These are phyloP conservation scores for Sisor rabdophorus DNA, from an alignment of 2,113 vertebrate genomes.

Conservation along the genomic window DNA sequence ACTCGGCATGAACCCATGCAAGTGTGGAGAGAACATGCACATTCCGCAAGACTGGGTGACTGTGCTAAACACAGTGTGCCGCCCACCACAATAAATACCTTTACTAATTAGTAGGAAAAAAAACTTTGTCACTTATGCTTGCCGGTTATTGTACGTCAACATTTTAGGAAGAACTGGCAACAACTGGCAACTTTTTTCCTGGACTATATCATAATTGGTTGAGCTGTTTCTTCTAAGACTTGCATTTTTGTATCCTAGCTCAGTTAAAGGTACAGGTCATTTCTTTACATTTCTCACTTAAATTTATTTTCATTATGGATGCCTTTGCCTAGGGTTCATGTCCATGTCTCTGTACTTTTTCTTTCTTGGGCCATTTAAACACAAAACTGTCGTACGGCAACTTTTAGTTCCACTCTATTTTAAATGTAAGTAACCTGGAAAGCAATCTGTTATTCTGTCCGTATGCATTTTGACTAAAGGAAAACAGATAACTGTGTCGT, in stretches of 20 bases:
- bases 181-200: not conserved
- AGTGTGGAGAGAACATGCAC: too few relatives aligned
- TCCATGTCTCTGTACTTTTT: constrained; percentile 5
- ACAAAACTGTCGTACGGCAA: constrained; percentile 5
- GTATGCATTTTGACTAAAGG: constrained; percentile 17
- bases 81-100: constrained; percentile 46
- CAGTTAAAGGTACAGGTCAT: constrained; percentile 10
- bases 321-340: not conserved
- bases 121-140: constrained; percentile 46
- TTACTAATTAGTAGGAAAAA: constrained; percentile 46
- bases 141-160: constrained; percentile 37
- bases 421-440: constrained; percentile 29
- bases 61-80: too few relatives aligned
- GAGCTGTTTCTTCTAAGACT: constrained; percentile 4
- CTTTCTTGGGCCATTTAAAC: constrained; percentile 24
- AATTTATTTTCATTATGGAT: constrained; percentile 23
- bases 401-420: constrained; percentile 32
- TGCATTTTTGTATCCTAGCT: constrained; percentile 8
- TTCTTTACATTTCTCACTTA: constrained; percentile 18
- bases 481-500: not conserved
- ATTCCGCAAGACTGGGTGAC: too few relatives aligned
- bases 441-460: constrained; percentile 2
- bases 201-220: not conserved
- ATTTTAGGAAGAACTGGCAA: constrained; percentile 20
- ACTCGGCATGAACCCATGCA: too few relatives aligned